Evolutionary conservation across 2,888 invertebrate species (phyloP), one percentile per base, ranked within the genome.

Genomic region (Argyresthia goedartella): DNA sequence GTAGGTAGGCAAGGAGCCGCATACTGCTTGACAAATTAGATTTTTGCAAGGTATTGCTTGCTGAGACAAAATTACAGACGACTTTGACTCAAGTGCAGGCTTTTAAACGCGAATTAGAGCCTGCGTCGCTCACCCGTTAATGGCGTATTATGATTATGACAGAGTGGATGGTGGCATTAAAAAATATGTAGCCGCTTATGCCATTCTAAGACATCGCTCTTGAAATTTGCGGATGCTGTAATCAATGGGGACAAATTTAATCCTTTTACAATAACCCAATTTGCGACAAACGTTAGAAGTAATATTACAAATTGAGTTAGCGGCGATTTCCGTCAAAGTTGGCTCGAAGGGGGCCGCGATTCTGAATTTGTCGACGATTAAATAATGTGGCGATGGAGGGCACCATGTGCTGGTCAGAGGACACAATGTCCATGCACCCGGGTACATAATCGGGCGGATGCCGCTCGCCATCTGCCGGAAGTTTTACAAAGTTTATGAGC

Each of bases 51-150:
- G 72, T 78, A 75, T 81, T 79, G 69, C 78, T 74, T 72, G 79
- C 72, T 81, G 76, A 82, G 81, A 79, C 80, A 68, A 84, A 85
- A 86, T 86, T 85, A 82, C 68, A 67, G 73, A 68, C 69, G 86
- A 85, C 86, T 84, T 84, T 76, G 76, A 81, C 71, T 76, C 76
- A 69, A 86, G 85, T 85, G 85, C 86, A 85, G 73, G 86, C 86
- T 86, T 85, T 86, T 86, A 85, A 84, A 82, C 76, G 70, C 66
- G 80, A 82, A 84, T 85, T 85, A 85, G 76, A 79, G 75, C 74
- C 76, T 71, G 68, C 65, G 69, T 69, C 82, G 67, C 73, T 85
- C 79, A 81, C 69, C 66, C 76, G 67, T 71, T 85, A 85, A 84
- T 82, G 76, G 82, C 72, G 68, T 79, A 81, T 79, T 82, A 81